Evolutionary conservation across 2,113 vertebrate genomes (phyloP).

Genomic region (Sarotherodon lohbergeri): DNA sequence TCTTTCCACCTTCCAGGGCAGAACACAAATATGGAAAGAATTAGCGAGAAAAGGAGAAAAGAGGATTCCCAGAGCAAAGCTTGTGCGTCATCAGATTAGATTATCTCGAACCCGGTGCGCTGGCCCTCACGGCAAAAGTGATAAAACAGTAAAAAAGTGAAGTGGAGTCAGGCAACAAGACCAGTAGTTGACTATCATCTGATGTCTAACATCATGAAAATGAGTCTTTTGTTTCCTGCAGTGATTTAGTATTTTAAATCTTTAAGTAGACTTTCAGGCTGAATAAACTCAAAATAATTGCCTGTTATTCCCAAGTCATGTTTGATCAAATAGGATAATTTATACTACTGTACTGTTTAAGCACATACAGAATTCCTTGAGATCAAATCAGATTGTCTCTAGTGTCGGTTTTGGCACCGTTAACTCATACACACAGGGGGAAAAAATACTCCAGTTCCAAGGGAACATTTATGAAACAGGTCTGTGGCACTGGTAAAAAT

Average conservation of each 20-base stretch:
- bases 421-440: background rate
- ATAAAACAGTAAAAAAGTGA: background rate
- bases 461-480: background rate
- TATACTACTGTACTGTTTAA: background rate
- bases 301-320: background rate
- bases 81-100: conserved; percentile 32
- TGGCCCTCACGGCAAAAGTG: background rate
- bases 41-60: background rate
- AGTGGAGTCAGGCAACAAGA: background rate
- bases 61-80: background rate
- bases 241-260: background rate
- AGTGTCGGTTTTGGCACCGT: background rate
- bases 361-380: background rate
- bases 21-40: conserved; percentile 9
- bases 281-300: background rate
- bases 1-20: background rate
- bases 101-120: conserved; percentile 11
- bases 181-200: background rate
- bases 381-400: background rate
- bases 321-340: background rate
- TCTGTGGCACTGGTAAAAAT: background rate
- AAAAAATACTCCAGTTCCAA: background rate
- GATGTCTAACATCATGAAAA: background rate
- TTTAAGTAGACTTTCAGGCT: background rate
- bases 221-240: background rate